phyloP scores from a whole-genome alignment of 2,888 invertebrate species.

The Suillia variegata region DNA sequence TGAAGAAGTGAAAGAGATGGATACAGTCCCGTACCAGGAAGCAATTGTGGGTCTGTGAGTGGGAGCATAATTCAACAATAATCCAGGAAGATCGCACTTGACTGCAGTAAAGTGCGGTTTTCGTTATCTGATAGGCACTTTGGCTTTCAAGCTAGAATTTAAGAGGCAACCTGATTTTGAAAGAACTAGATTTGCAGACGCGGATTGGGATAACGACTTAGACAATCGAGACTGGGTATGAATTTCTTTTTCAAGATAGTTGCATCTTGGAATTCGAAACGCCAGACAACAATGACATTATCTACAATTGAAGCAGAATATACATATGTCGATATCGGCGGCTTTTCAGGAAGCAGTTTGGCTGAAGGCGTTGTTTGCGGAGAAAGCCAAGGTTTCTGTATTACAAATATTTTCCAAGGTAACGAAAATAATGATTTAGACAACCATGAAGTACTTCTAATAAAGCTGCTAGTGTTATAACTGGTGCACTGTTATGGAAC shows the following conservation, averaged over 20 bases:
- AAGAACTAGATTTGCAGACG: background rate
- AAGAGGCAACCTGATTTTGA: background rate
- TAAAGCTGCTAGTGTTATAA: too few relatives aligned
- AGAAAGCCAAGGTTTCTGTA: too few relatives aligned
- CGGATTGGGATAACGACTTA: background rate
- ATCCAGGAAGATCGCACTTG: background rate
- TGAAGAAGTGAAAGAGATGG: conserved; percentile 50
- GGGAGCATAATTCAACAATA: background rate
- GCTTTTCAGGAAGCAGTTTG: too few relatives aligned
- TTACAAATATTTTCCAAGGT: too few relatives aligned
- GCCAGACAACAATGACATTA: too few relatives aligned
- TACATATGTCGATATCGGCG: too few relatives aligned
- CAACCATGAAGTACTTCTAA: too few relatives aligned
- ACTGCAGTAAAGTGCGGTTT: background rate
- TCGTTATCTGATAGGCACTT: background rate
- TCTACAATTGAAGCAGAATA: too few relatives aligned
- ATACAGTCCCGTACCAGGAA: conserved; percentile 22
- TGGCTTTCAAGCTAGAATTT: background rate
- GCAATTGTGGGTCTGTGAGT: conserved; percentile 22
- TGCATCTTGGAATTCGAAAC: too few relatives aligned
- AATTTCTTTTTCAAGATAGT: background rate
- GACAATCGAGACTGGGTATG: background rate
- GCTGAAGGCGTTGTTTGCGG: too few relatives aligned
- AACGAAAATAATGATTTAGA: too few relatives aligned
- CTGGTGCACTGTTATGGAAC: too few relatives aligned